These are phyloP conservation scores for Danio choprae DNA, from an alignment of 2,797 vertebrate genomes.

Conservation along the genomic window DNA sequence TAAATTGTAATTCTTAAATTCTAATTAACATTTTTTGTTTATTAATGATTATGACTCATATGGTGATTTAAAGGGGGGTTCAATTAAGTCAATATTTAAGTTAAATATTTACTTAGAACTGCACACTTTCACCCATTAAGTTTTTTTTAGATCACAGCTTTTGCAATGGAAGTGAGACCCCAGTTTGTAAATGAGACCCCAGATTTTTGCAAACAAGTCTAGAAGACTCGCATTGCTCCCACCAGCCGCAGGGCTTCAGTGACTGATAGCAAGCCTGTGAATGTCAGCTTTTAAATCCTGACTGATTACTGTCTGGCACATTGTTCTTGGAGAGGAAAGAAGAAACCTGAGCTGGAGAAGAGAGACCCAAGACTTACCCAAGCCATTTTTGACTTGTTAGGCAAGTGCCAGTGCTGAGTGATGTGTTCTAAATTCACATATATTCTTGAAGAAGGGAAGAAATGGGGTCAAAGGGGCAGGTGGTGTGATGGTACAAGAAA, in stretches of 20 bases:
- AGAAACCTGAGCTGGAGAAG: neutral
- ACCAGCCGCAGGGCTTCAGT: neutral
- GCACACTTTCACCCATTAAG: no score
- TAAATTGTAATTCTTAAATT: no score
- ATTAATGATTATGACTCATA: no score
- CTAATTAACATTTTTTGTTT: no score
- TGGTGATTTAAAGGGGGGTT: no score
- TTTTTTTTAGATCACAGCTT: no score
- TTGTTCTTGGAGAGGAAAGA: neutral
- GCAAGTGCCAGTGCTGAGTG: neutral
- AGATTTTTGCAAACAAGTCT: neutral
- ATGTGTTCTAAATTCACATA: neutral
- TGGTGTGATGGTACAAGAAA: neutral
- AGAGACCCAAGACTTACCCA: neutral
- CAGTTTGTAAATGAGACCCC: no score
- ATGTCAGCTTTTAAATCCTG: neutral
- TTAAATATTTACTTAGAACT: no score
- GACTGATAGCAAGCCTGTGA: conserved; percentile 1
- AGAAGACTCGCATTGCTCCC: neutral
- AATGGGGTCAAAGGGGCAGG: neutral
- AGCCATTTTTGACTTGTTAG: neutral
- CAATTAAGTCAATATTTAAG: no score
- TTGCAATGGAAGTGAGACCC: no score
- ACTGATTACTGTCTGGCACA: neutral
- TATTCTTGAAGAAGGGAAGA: neutral